These are phyloP conservation scores for Lepidocyrtinus sp. DNA, from an alignment of 2,888 invertebrate genomes.

Conservation along the genomic window DNA sequence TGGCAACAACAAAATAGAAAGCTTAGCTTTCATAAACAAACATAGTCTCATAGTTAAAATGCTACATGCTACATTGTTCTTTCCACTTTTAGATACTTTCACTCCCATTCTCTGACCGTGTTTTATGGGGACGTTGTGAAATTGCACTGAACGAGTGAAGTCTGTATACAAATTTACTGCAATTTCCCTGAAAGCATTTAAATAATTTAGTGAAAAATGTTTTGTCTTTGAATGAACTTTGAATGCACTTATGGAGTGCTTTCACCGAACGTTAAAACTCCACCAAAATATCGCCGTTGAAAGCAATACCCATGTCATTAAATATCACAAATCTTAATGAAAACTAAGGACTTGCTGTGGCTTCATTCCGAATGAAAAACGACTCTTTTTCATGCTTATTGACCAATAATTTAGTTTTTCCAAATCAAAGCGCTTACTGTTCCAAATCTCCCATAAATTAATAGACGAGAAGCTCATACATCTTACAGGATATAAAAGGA, in stretches of 20 bases:
- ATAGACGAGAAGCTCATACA: constrained; percentile 42
- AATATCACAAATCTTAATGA: neutral
- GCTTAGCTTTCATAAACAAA: no score
- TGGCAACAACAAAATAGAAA: constrained; percentile 13
- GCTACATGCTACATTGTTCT: neutral
- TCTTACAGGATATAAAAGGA: constrained; percentile 41
- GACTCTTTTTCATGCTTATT: constrained; percentile 30
- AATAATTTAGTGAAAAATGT: no score
- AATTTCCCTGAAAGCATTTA: no score
- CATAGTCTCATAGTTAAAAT: neutral
- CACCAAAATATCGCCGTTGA: neutral
- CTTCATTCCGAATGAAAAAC: neutral
- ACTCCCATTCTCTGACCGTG: no score
- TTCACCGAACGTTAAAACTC: no score
- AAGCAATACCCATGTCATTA: constrained; percentile 8
- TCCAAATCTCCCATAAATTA: constrained; percentile 45
- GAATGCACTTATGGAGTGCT: no score
- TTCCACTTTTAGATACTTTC: neutral
- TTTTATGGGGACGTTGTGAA: no score
- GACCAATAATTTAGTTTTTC: constrained; percentile 50
- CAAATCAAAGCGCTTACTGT: constrained; percentile 40
- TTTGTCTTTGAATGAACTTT: no score
- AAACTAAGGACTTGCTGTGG: neutral
- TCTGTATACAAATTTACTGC: no score
- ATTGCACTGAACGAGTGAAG: no score